Conservation (phyloP, 2,113 vertebrate species). For the Manacus vitellinus region DNA sequence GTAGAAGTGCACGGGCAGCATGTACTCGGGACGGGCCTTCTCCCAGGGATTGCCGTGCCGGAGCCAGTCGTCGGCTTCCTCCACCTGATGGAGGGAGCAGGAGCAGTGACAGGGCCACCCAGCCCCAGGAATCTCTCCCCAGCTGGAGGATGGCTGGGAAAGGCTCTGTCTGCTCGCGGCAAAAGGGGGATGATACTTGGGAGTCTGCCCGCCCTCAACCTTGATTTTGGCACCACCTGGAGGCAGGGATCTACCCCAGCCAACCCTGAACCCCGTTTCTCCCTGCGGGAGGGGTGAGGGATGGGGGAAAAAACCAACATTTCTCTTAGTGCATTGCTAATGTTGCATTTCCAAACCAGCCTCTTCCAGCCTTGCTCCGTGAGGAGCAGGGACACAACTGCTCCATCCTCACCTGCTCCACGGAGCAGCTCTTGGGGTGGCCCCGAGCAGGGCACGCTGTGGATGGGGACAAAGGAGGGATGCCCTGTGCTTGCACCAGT, state of each 20-base stretch:
- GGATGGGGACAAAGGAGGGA: neutral
- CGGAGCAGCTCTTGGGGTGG: neutral
- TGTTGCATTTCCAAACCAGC: neutral
- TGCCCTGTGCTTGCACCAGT: accelerated
- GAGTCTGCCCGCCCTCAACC: accelerated
- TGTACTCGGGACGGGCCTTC: conserved; percentile 94
- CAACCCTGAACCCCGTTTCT: neutral
- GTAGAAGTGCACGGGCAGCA: conserved; percentile 95
- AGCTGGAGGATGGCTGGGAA: neutral
- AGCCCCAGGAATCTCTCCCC: accelerated
- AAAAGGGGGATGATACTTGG: neutral
- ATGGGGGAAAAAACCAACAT: neutral
- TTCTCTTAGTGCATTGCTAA: neutral
- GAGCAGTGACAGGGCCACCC: neutral
- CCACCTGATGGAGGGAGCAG: conserved; percentile 75
- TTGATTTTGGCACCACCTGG: accelerated
- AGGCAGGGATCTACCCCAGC: neutral
- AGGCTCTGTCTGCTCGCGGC: neutral
- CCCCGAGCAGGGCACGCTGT: neutral
- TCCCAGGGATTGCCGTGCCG: conserved; percentile 96
- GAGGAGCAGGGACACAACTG: neutral
- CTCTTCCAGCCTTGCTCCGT: neutral
- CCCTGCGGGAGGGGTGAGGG: neutral
- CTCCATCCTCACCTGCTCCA: neutral
- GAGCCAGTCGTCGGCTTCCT: conserved; percentile 96